Evolutionary conservation across 2,888 invertebrate species (phyloP).

Genomic region (Poecilus cupreus): DNA sequence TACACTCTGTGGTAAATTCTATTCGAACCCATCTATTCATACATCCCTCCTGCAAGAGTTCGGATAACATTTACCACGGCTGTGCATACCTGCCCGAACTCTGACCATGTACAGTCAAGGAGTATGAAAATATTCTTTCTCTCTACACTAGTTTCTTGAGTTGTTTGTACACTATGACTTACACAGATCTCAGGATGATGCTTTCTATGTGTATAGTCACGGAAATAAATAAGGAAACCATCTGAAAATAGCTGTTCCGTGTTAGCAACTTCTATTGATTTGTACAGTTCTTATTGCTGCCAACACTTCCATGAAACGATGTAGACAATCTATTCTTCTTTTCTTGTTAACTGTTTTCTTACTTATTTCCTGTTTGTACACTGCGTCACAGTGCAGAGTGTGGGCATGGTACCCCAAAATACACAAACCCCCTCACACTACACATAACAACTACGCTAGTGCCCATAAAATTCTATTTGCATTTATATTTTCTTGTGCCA

Average conservation of each 20-base stretch:
- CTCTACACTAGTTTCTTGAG: neutral
- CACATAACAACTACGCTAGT: slow-evolving; percentile 25
- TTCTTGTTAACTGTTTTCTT: neutral
- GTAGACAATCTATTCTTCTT: neutral
- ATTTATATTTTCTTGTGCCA: slow-evolving; percentile 9
- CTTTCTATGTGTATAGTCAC: slow-evolving; percentile 4
- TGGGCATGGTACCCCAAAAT: slow-evolving; percentile 22
- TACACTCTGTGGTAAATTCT: too few relatives aligned
- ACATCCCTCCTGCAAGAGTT: too few relatives aligned
- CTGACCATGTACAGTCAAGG: neutral
- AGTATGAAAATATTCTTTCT: too few relatives aligned
- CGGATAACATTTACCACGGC: neutral
- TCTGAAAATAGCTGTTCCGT: neutral
- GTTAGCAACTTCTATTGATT: neutral
- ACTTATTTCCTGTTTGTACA: slow-evolving; percentile 22
- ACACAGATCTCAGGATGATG: neutral
- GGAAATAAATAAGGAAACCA: neutral
- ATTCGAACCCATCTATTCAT: too few relatives aligned
- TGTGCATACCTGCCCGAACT: slow-evolving; percentile 19
- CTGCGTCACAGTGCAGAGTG: slow-evolving; percentile 32
- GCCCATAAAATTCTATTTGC: neutral
- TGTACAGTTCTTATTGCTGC: neutral
- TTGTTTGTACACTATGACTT: neutral
- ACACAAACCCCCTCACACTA: slow-evolving; percentile 9
- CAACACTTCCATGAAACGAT: neutral